phyloP scores from a whole-genome alignment of 2,113 vertebrate species.

The Clarias batrachus region DNA sequence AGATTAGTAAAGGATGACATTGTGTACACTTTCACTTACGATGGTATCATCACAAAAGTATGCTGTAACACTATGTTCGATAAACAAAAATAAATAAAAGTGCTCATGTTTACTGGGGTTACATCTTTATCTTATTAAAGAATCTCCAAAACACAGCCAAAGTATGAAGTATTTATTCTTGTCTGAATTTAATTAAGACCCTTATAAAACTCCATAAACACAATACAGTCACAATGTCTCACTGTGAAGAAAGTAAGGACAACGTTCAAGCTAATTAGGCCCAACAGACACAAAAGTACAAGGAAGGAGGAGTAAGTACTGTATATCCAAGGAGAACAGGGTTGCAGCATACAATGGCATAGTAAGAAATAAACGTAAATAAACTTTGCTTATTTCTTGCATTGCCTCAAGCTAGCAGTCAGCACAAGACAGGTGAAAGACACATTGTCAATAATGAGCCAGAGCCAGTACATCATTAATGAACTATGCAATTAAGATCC shows the following conservation, averaged over 20 bases:
- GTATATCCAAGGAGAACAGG: conserved; percentile 38
- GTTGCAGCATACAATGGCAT: conserved; percentile 40
- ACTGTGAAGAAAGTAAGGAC: neutral
- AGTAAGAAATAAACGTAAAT: conserved; percentile 21
- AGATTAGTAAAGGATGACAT: neutral
- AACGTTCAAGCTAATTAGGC: neutral
- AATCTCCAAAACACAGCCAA: neutral
- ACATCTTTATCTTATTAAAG: neutral
- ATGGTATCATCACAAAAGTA: neutral
- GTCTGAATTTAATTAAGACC: neutral
- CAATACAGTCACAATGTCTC: neutral
- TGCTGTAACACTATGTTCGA: neutral
- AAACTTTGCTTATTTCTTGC: neutral
- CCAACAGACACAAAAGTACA: neutral
- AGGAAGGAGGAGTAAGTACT: neutral
- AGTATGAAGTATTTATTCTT: neutral
- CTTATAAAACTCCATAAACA: neutral
- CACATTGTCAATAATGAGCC: neutral
- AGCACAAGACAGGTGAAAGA: neutral
- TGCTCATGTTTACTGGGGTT: neutral
- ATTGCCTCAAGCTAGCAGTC: neutral
- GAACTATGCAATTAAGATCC: neutral
- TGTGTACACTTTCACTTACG: neutral
- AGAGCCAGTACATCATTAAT: neutral
- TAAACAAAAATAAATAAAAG: neutral